These are phyloP conservation scores for Schlechtendalia chinensis DNA, from an alignment of 1,140 invertebrate species.

Conservation along the genomic window DNA sequence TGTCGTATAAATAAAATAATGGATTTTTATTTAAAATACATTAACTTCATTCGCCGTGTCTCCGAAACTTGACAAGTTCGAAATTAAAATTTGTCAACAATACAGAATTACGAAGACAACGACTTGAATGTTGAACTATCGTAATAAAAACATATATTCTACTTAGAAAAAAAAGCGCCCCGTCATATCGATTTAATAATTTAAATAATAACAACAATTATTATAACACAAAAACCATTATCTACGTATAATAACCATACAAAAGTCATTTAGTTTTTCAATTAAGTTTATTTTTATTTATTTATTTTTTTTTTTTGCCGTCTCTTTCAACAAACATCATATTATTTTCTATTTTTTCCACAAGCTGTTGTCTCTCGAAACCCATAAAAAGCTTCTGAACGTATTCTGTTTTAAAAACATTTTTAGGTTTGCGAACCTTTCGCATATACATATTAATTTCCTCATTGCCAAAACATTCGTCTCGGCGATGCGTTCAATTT, in stretches of 20 bases:
- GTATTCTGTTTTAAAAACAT: not conserved
- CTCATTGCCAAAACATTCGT: slow-evolving; percentile 15
- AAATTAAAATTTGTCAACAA: not conserved
- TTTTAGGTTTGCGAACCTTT: not conserved
- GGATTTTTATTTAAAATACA: not conserved
- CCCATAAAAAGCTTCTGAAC: not conserved
- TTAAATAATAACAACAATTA: not conserved
- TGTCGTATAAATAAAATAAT: not conserved
- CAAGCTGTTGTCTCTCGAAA: slow-evolving; percentile 19
- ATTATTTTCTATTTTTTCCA: slow-evolving; percentile 12
- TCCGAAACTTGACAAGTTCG: not conserved
- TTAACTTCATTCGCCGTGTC: not conserved
- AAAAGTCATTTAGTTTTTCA: slow-evolving; percentile 14
- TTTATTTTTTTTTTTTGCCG: not conserved
- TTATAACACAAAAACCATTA: not conserved
- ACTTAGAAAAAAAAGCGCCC: too few species aligned
- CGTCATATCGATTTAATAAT: not conserved
- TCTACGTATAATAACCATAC: not conserved
- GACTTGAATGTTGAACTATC: too few species aligned
- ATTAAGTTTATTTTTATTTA: slow-evolving; percentile 27
- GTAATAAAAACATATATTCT: too few species aligned
- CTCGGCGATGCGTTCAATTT: not conserved
- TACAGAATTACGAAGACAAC: too few species aligned
- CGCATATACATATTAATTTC: slow-evolving; percentile 15
- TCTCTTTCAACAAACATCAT: slow-evolving; percentile 1